Percentiles rank a stretch among this genome's conserved stretches.
Conservation (phyloP, 2,113 vertebrate species). For the Lasiurus cinereus region DNA sequence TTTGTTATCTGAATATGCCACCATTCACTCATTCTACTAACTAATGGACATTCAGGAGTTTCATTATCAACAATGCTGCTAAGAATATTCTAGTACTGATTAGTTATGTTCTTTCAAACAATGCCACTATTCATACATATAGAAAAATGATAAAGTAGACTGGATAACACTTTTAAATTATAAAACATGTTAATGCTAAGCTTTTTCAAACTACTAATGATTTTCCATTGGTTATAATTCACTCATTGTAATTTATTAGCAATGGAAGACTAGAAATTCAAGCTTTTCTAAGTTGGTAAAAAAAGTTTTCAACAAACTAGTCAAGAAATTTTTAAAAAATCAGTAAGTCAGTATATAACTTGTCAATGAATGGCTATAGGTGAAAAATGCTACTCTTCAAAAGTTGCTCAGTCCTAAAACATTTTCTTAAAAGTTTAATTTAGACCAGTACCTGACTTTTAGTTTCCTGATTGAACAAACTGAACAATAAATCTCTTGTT, state of each 20-base stretch:
- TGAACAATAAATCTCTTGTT: slow-evolving; percentile 57
- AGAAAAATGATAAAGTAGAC: neutral
- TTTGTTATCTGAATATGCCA: slow-evolving; percentile 16
- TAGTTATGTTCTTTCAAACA: slow-evolving; percentile 33
- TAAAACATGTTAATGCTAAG: slow-evolving; percentile 9
- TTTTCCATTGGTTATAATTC: neutral
- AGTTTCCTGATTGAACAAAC: slow-evolving; percentile 53
- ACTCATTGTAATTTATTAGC: slow-evolving; percentile 46
- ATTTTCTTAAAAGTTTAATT: slow-evolving; percentile 60
- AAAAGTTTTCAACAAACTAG: slow-evolving; percentile 39
- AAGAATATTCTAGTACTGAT: slow-evolving; percentile 12
- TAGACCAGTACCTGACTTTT: slow-evolving; percentile 35
- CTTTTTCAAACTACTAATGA: slow-evolving; percentile 41
- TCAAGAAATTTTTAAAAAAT: neutral
- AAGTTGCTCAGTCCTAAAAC: slow-evolving; percentile 27
- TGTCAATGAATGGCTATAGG: neutral
- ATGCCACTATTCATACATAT: neutral
- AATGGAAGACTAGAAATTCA: slow-evolving; percentile 5
- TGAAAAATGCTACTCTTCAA: slow-evolving; percentile 5
- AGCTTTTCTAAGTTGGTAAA: slow-evolving; percentile 12
- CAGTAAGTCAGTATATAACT: slow-evolving; percentile 10
- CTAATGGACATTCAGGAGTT: neutral
- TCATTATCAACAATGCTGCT: neutral
- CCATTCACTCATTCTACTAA: neutral
- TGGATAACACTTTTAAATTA: slow-evolving; percentile 42